Evolutionary conservation across 2,797 vertebrate genomes (phyloP).

Genomic region (Cercopithecus petaurista): DNA sequence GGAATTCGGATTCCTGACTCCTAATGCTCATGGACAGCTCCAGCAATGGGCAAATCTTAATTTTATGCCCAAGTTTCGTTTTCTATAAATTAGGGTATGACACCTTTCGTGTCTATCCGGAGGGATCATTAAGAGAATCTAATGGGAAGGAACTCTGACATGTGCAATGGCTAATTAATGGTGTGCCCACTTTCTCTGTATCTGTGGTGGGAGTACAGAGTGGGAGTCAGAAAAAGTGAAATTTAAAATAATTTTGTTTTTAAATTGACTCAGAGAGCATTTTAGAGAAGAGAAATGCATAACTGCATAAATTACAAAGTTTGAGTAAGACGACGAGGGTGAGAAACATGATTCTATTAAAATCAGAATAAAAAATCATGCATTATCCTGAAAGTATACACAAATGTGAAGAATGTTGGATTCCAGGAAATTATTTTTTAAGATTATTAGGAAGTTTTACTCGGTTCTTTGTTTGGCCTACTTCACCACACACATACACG

Average conservation of each 20-base stretch:
- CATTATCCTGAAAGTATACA: constrained; percentile 51
- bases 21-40: background rate
- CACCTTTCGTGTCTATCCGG: background rate
- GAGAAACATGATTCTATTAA: constrained; percentile 33
- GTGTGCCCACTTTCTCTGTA: background rate
- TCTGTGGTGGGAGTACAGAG: background rate
- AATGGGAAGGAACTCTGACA: background rate
- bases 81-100: background rate
- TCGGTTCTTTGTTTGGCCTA: constrained; percentile 70
- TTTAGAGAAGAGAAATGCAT: constrained; percentile 15
- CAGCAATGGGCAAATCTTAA: background rate
- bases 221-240: background rate
- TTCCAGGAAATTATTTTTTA: constrained; percentile 65
- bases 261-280: background rate
- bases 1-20: background rate
- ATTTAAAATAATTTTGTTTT: background rate
- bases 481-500: background rate
- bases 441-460: constrained; percentile 72
- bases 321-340: background rate
- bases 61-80: background rate
- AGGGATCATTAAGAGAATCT: background rate
- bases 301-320: background rate
- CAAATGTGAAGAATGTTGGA: constrained; percentile 77
- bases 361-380: constrained; percentile 23
- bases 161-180: too few relatives aligned